These are phyloP conservation scores for Meghimatium bilineatum DNA, from an alignment of 2,888 invertebrate species.

Conservation along the genomic window DNA sequence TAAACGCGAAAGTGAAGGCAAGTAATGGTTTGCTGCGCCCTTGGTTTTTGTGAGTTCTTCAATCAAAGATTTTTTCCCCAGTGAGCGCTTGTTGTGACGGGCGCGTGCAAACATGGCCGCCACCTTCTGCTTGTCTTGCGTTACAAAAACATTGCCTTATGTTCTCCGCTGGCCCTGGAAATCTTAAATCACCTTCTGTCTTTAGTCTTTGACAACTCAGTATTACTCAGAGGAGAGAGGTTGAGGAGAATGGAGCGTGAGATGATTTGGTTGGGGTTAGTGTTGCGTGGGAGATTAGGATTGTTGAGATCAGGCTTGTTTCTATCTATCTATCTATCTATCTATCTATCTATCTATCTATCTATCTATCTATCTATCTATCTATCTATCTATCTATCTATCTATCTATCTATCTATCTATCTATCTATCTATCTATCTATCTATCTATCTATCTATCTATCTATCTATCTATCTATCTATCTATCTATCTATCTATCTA, in stretches of 20 bases:
- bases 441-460: too few relatives aligned
- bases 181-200: conserved; percentile 8
- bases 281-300: not conserved
- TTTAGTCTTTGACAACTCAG: not conserved
- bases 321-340: not conserved
- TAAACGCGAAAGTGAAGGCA: not conserved
- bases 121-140: conserved; percentile 28
- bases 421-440: too few relatives aligned
- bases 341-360: not conserved
- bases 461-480: not conserved
- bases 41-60: conserved; percentile 12
- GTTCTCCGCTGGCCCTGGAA: conserved; percentile 23
- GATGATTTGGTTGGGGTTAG: not conserved
- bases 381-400: not conserved
- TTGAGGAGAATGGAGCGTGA: not conserved
- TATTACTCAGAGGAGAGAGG: not conserved
- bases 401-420: too few relatives aligned
- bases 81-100: conserved; percentile 25
- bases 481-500: not conserved
- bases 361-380: not conserved
- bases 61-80: conserved; percentile 2
- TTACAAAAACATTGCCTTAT: conserved; percentile 22
- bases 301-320: not conserved
- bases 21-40: not conserved
- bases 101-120: conserved; percentile 15